Base-by-base conservation (phyloP, 1,140 invertebrate species). In the Hyles vespertilio region DNA sequence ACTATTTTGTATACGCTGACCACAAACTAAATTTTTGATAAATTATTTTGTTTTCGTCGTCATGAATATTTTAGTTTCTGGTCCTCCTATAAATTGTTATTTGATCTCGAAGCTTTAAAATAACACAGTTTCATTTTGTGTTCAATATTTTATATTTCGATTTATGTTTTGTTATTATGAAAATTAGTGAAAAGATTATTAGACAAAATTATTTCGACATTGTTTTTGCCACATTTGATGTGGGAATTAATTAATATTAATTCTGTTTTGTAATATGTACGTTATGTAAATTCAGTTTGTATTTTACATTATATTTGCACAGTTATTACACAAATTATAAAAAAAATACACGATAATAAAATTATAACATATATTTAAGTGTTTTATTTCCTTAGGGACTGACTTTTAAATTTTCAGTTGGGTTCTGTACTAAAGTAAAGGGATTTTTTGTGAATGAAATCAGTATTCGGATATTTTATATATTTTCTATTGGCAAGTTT, bases 261-360 rank as follows among this genome's bases (percentile, higher is more conserved):
- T 77, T 70, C 65, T 62, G 51, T 63, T 62, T 71, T 74, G 64
- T 74, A 79, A 74, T 76, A 67, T 68, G 43, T 69, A 65, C 61
- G 50, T 75, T 73, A 73, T 76, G 65, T 83, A 72, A 77, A 81
- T 78, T 83, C 74, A 69, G 72, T 87, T 81, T 73, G 72, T 76
- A 81, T 79, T 74, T 64, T 77, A 75, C 74, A 75, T 79, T 82
- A 77, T 83, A 83, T 78, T 83, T 79, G 80, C 84, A 84, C 79
- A 79, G 77, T 84, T 78, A 77, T 81, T 83, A 84, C 74, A 78
- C 74, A 78, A 81, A 81, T 80, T 85, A 79, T 83, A 82, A 82
- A 43, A 44, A 54, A 81, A 62, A 78, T 81, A 82, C 81, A 87
- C 80, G 66, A 82, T 69, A 81, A 84, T 81, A 81, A 80, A 80